phyloP scores from a whole-genome alignment of 2,797 vertebrate genomes.

The Babyrousa celebensis region DNA sequence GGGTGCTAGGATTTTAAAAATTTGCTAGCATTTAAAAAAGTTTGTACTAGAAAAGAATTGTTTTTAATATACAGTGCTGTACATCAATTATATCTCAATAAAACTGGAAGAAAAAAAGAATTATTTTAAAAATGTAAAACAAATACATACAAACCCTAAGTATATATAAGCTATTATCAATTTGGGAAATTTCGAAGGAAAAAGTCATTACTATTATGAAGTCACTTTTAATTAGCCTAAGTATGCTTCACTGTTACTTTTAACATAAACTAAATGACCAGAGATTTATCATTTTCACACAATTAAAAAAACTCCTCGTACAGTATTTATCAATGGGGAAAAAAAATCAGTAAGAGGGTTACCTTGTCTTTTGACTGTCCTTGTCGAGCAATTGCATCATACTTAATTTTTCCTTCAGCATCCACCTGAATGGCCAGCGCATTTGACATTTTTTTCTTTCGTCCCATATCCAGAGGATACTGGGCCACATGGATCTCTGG shows the following conservation, averaged over 20 bases:
- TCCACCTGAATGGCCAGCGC: slow-evolving; percentile 98
- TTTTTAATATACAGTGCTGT: slow-evolving; percentile 23
- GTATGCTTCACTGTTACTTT: not conserved
- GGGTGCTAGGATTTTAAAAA: not conserved
- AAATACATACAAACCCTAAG: slow-evolving; percentile 39
- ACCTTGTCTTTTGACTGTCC: slow-evolving; percentile 99
- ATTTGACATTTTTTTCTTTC: slow-evolving; percentile 98
- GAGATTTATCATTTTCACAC: slow-evolving; percentile 58
- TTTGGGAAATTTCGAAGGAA: slow-evolving; percentile 48
- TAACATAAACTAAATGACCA: slow-evolving; percentile 51
- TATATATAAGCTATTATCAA: not conserved
- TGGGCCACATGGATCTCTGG: slow-evolving; percentile 99
- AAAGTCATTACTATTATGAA: slow-evolving; percentile 4
- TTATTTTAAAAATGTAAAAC: slow-evolving; percentile 61
- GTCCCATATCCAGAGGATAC: slow-evolving; percentile 98
- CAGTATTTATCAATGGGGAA: not conserved
- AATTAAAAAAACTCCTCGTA: not conserved
- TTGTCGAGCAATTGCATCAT: slow-evolving; percentile 98
- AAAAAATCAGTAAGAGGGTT: slow-evolving; percentile 50
- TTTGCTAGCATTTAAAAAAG: slow-evolving; percentile 35
- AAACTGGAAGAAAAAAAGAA: not conserved
- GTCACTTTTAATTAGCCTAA: not conserved
- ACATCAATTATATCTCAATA: not conserved
- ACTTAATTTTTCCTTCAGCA: slow-evolving; percentile 98
- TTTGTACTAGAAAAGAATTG: slow-evolving; percentile 31